Conservation (phyloP, 2,797 vertebrate genomes). For the Clamator glandarius region DNA sequence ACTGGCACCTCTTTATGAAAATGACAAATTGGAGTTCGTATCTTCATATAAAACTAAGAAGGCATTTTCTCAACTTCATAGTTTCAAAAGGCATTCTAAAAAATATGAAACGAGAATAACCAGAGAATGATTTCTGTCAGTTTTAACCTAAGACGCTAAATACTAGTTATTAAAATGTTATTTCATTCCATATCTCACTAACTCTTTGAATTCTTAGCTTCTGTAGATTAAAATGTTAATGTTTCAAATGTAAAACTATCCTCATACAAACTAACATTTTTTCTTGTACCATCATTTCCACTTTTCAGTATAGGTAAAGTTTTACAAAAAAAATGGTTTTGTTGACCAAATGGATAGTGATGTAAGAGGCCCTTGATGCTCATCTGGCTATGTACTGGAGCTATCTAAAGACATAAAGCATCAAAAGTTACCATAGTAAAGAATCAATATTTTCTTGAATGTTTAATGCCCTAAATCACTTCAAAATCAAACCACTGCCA, state of each 20-base stretch:
- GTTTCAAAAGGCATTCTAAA: not conserved
- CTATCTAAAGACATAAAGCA: not conserved
- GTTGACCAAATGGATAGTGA: not conserved
- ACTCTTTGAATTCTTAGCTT: not conserved
- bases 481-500: not conserved
- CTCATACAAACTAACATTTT: not conserved
- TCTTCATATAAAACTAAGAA: not conserved
- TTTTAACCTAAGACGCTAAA: not conserved
- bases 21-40: not conserved
- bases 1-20: slow-evolving; percentile 1
- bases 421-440: not conserved
- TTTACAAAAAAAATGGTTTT: not conserved
- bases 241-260: not conserved
- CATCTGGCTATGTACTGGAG: not conserved
- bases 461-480: not conserved
- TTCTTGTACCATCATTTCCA: not conserved
- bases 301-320: not conserved
- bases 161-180: not conserved
- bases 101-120: not conserved
- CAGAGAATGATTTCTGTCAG: not conserved
- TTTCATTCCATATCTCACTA: not conserved
- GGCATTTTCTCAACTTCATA: not conserved
- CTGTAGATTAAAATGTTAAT: not conserved
- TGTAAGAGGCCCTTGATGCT: not conserved
- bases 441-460: not conserved